Evolutionary conservation across 35 echinoderm and acorn worm species (phyloP).

Genomic region (Apostichopus californicus): DNA sequence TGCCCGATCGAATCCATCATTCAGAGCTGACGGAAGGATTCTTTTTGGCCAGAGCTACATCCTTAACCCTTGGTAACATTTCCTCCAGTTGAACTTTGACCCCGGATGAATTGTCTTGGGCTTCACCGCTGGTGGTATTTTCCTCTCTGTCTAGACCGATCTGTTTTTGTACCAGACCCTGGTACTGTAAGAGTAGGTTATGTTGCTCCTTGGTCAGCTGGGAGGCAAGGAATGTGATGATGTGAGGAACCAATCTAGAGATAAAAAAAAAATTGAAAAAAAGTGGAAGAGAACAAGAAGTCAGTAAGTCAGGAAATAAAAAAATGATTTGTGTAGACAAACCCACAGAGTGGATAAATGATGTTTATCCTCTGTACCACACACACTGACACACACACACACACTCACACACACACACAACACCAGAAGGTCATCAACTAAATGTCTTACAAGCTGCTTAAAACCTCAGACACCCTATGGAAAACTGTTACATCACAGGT

Average conservation of each 20-base stretch:
- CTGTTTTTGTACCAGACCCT: conserved; percentile 83
- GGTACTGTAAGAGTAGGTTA: conserved; percentile 67
- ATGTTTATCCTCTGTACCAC: too few relatives aligned
- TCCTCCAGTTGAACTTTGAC: conserved; percentile 56
- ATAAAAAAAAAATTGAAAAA: conserved; percentile 9
- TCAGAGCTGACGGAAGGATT: conserved; percentile 41
- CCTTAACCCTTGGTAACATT: conserved; percentile 75
- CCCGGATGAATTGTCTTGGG: conserved; percentile 7
- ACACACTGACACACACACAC: too few relatives aligned
- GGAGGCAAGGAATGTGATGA: conserved; percentile 66
- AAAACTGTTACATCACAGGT: too few relatives aligned
- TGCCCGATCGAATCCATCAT: neutral
- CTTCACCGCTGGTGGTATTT: neutral
- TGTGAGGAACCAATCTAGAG: conserved; percentile 81
- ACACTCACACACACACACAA: too few relatives aligned
- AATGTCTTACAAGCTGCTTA: too few relatives aligned
- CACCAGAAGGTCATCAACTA: too few relatives aligned
- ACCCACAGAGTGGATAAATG: too few relatives aligned
- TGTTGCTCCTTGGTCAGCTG: conserved; percentile 69
- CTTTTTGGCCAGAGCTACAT: conserved; percentile 89
- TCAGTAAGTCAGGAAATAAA: too few relatives aligned
- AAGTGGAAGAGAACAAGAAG: too few relatives aligned
- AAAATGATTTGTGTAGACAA: too few relatives aligned
- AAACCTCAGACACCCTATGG: too few relatives aligned
- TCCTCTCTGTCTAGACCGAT: conserved; percentile 68